A percentile compares a stretch with the other conserved stretches of the same genome.
phyloP scores from a whole-genome alignment of 2,888 invertebrate genomes.

The Agonopterix alstromeriana region DNA sequence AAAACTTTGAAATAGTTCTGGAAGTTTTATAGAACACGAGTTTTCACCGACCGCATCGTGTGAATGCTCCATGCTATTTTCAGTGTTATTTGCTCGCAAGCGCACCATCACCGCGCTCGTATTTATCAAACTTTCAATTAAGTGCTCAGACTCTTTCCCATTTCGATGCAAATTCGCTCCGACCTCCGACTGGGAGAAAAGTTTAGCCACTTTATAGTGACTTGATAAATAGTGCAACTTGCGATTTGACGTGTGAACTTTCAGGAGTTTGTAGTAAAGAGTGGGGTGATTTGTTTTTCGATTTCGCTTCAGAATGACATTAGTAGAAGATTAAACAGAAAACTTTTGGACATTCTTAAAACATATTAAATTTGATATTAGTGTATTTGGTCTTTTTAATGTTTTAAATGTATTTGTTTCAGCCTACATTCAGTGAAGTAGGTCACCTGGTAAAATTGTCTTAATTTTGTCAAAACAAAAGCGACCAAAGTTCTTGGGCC shows the following conservation, averaged over 20 bases:
- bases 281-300: not conserved
- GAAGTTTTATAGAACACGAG: too few species aligned
- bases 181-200: constrained; percentile 22
- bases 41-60: too few species aligned
- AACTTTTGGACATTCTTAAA: too few species aligned
- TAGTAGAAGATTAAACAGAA: not conserved
- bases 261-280: not conserved
- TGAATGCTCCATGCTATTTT: not conserved
- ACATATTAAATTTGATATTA: too few species aligned
- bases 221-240: constrained; percentile 30
- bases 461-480: too few species aligned
- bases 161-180: constrained; percentile 61
- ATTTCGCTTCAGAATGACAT: not conserved
- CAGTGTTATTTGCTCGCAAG: constrained; percentile 2
- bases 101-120: constrained; percentile 16
- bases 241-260: constrained; percentile 7
- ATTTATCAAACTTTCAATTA: constrained; percentile 67
- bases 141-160: constrained; percentile 46
- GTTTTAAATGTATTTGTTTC: too few species aligned
- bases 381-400: too few species aligned
- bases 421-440: too few species aligned
- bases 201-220: constrained; percentile 25
- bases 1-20: too few species aligned
- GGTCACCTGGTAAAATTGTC: too few species aligned
- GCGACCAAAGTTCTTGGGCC: too few species aligned